Conservation (phyloP, 2,797 vertebrate genomes). For the Meda fulgida region DNA sequence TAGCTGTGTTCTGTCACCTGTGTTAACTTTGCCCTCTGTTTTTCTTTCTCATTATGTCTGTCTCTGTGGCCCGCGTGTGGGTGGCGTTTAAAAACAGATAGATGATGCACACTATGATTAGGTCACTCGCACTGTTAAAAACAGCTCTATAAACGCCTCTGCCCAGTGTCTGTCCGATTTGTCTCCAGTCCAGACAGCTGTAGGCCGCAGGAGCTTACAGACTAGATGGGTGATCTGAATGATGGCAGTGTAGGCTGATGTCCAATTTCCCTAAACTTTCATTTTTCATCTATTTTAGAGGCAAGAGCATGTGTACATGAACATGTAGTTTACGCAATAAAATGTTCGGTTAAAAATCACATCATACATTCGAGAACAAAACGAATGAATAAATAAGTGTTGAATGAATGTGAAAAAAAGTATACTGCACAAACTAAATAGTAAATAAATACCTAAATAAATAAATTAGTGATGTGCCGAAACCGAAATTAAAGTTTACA, state of each 20-base stretch:
- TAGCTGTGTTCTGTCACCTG: constrained; percentile 11
- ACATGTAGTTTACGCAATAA: not conserved
- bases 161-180: constrained; percentile 12
- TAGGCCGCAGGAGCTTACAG: not conserved
- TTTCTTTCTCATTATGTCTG: constrained; percentile 37
- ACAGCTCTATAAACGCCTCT: constrained; percentile 30
- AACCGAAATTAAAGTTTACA: not conserved
- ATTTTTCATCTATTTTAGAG: not conserved
- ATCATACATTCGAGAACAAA: not conserved
- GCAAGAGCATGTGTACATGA: not conserved
- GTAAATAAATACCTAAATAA: not conserved
- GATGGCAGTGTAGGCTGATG: constrained; percentile 15
- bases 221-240: constrained; percentile 3
- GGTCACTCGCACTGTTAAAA: constrained; percentile 42
- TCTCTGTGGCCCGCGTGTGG: constrained; percentile 45
- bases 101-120: constrained; percentile 51
- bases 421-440: not conserved
- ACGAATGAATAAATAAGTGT: not conserved
- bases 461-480: not conserved
- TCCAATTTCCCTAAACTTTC: not conserved
- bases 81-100: constrained; percentile 59
- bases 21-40: constrained; percentile 15
- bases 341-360: not conserved
- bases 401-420: not conserved
- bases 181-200: constrained; percentile 23